Base-by-base conservation (phyloP, 1,140 invertebrate species). In the Formica selysi region DNA sequence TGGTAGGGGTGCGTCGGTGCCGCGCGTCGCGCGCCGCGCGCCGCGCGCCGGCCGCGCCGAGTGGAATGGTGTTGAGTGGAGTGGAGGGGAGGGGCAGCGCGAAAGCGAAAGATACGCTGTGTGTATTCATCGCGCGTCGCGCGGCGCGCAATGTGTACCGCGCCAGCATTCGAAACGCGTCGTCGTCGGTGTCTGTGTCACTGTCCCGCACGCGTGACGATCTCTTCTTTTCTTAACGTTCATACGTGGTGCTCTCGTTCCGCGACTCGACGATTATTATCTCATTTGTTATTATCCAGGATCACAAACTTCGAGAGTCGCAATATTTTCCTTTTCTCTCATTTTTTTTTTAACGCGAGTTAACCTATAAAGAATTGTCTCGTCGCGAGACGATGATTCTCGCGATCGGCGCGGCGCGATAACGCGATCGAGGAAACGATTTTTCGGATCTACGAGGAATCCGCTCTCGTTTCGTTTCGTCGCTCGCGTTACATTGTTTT, bases 71-170 rank as follows among this genome's bases (percentile, higher is more conserved):
- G 3, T 32, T 2, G 32, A 32, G 32, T 32, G 3, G 32, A 32
- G 32, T 32, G 32, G 32, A 3, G 32, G 32, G 51, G 86, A 41
- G 76, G 89, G 88, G 62, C 16, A 61, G 7, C n/a, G 70, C 79
- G 74, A 61, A 64, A 89, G 70, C 79, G 74, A 61, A 68, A 89
- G 89, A 74, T 73, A 87, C 80, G 76, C 48, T n/a, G 73, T 41
- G 71, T 41, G 65, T 76, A 80, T 86, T 90, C 81, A 68, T 86
- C 85, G 86, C 84, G 79, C 86, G 86, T 86, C 85, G 85, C 84
- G 79, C 86, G 86, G 84, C 87, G 91, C 91, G 92, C 93, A 94
- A 93, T 93, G 93, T 91, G 91, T 90, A 83, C 83, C 88, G 91
- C 93, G 92, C 91, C 90, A 91, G 90, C 93, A 89, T 89, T 86